Percentiles rank a stretch among this genome's conserved stretches.
Conservation (phyloP, 1,140 invertebrate species). For the Drosophila ironensis region DNA sequence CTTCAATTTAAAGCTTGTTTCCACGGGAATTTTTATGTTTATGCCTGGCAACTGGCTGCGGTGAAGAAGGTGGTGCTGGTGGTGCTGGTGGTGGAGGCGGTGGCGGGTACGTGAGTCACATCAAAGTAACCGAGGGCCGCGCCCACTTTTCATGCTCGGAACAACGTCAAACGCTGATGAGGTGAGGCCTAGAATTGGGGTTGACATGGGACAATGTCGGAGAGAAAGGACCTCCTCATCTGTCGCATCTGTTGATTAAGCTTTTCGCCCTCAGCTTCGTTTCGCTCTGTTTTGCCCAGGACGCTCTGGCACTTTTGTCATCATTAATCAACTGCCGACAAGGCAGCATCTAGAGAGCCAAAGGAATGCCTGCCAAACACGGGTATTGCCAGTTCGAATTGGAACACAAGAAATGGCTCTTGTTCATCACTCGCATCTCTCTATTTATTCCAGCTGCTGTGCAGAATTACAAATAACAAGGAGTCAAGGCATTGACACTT, state of each 20-base stretch:
- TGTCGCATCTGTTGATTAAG: slow-evolving; percentile 72
- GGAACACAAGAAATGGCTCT: slow-evolving; percentile 21
- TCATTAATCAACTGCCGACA: slow-evolving; percentile 72
- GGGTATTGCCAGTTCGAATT: slow-evolving; percentile 4
- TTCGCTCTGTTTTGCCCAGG: slow-evolving; percentile 22
- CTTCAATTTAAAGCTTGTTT: slow-evolving; percentile 32
- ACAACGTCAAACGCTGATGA: slow-evolving; percentile 55
- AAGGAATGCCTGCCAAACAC: slow-evolving; percentile 57
- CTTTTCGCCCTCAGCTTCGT: slow-evolving; percentile 20
- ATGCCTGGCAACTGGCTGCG: slow-evolving; percentile 23
- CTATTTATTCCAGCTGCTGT: slow-evolving; percentile 10
- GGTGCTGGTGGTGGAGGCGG: neutral
- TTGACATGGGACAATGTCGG: slow-evolving; percentile 31
- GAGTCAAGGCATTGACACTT: slow-evolving; percentile 67
- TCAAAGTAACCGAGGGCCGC: slow-evolving; percentile 61
- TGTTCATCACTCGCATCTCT: slow-evolving; percentile 42
- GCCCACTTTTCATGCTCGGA: slow-evolving; percentile 58
- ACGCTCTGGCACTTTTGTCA: slow-evolving; percentile 60
- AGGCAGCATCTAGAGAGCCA: slow-evolving; percentile 61
- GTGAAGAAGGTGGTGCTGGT: no score
- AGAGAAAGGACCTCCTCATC: neutral
- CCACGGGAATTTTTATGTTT: slow-evolving; percentile 40
- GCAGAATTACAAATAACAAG: slow-evolving; percentile 59
- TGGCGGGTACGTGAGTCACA: slow-evolving; percentile 62
- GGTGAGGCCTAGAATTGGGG: slow-evolving; percentile 17